phyloP scores from a whole-genome alignment of 2,888 invertebrate genomes.

The Drosophila recens region DNA sequence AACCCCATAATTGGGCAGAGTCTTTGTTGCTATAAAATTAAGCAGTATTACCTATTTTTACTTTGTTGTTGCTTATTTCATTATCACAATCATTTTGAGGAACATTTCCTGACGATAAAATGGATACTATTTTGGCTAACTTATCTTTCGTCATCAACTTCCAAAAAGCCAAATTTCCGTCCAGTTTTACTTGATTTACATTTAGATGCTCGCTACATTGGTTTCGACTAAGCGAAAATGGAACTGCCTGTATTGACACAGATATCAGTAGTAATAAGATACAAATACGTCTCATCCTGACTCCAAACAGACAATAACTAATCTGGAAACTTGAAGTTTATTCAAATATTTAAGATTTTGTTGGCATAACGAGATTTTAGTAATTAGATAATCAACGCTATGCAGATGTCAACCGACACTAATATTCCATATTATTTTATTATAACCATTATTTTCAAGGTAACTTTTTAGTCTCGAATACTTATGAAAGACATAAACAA shows the following conservation, averaged over 20 bases:
- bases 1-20: no score
- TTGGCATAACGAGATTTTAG: not conserved
- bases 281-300: constrained; percentile 11
- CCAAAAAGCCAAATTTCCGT: not conserved
- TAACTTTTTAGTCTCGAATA: not conserved
- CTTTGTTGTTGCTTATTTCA: not conserved
- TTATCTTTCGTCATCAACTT: not conserved
- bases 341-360: not conserved
- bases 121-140: not conserved
- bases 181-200: not conserved
- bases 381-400: not conserved
- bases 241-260: not conserved
- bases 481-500: not conserved
- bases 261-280: not conserved
- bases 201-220: not conserved
- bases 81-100: not conserved
- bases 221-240: not conserved
- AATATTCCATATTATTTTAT: not conserved
- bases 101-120: not conserved
- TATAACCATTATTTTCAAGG: not conserved
- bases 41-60: not conserved
- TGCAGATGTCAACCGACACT: not conserved
- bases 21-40: not conserved
- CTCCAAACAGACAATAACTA: not conserved
- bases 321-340: not conserved